Conservation (phyloP, 2,888 invertebrate species). For the Lacanobia wlatinum region DNA sequence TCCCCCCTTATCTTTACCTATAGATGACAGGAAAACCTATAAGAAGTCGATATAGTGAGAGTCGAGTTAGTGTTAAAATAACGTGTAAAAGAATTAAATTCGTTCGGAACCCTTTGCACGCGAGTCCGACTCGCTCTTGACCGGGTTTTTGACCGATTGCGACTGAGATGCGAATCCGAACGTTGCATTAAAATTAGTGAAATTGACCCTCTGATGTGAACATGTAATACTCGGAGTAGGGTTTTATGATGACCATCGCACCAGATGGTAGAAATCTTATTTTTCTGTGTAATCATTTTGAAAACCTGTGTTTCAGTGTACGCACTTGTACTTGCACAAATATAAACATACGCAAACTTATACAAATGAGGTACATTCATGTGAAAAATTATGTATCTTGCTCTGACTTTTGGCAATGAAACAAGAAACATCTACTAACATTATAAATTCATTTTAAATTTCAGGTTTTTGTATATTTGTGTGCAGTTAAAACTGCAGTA, state of each 20-base stretch:
- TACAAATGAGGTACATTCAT: background rate
- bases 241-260: slow-evolving; percentile 10
- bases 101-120: too few relatives aligned
- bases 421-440: background rate
- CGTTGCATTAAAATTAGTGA: too few relatives aligned
- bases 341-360: too few relatives aligned
- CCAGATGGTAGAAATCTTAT: slow-evolving; percentile 2
- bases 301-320: background rate
- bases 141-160: too few relatives aligned
- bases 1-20: too few relatives aligned
- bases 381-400: background rate
- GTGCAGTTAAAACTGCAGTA: background rate
- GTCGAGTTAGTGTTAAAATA: too few relatives aligned
- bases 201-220: background rate
- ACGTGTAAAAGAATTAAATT: too few relatives aligned
- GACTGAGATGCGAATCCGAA: too few relatives aligned
- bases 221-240: background rate
- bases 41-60: too few relatives aligned
- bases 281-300: background rate
- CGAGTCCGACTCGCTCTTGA: too few relatives aligned
- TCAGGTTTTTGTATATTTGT: background rate
- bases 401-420: slow-evolving; percentile 16
- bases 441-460: background rate
- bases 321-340: background rate
- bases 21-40: too few relatives aligned